Evolutionary conservation across 2,797 vertebrate genomes (phyloP).

Genomic region (Coregonus sp.): DNA sequence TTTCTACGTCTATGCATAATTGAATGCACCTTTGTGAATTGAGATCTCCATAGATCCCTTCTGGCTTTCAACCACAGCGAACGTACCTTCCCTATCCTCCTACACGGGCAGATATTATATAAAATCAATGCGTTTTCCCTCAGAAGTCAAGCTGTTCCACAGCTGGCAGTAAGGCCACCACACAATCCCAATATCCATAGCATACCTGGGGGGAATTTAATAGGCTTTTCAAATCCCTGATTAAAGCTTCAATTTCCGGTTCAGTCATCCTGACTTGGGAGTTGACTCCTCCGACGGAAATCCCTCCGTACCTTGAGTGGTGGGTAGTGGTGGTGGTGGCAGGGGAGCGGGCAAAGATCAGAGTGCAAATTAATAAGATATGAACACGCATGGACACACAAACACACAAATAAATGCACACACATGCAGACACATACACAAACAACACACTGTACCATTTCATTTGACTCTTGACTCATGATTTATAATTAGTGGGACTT

Average conservation of each 20-base stretch:
- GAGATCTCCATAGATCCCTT: background rate
- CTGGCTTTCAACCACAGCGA: background rate
- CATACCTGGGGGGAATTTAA: constrained; percentile 66
- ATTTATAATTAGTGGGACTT: background rate
- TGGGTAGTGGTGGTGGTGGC: background rate
- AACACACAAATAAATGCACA: background rate
- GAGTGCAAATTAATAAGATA: too few relatives aligned
- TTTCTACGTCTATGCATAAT: constrained; percentile 30
- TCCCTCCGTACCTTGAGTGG: constrained; percentile 71
- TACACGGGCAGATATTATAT: constrained; percentile 5
- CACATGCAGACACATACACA: too few relatives aligned
- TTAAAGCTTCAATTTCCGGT: constrained; percentile 46
- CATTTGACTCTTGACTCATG: background rate
- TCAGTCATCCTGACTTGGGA: constrained; percentile 73
- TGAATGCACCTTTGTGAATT: constrained; percentile 1
- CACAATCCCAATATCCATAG: background rate
- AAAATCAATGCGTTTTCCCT: background rate
- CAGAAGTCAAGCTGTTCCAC: constrained; percentile 9
- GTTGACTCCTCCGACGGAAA: constrained; percentile 77
- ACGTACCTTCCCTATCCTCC: background rate
- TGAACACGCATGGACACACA: background rate
- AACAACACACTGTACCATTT: background rate
- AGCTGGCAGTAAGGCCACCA: background rate
- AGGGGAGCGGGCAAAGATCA: background rate
- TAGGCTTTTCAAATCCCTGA: constrained; percentile 59